Evolutionary conservation across 2,888 invertebrate species (phyloP), one percentile per base, ranked within the genome.

Genomic region (Tenthredo amoena): DNA sequence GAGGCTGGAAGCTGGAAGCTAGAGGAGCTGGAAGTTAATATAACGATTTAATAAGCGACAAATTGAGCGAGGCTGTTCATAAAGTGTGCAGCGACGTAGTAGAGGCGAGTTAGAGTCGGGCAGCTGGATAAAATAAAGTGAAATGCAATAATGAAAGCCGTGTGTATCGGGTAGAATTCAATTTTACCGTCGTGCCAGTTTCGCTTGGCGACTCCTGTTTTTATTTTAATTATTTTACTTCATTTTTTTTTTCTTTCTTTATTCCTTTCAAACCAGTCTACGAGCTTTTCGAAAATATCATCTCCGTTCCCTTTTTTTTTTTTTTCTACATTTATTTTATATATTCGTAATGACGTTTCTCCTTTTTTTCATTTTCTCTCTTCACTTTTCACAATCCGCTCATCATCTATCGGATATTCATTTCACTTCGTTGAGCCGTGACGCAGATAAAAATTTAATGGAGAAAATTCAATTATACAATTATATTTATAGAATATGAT

Each of bases 101-200:
- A 31, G 50, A 21, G 50, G 47, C 37, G 26, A n/a, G 58, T 81
- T 58, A 62, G 81, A 37, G 62, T 37, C 81, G 62, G 81, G 83
- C 83, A 65, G 68, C 68, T 68, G 83, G 83, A 65, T 71, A 10
- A 68, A 83, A 83, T 83, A 47, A 83, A 83, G 71, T 55, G 68
- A 83, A 81, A 83, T 83, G 83, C 68, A 83, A 71, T 71, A 83
- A 83, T 47, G 81, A 81, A 81, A 81, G 62, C 81, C 62, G 58
- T 81, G 81, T 81, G 81, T 81, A 81, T 81, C 62, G 81, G 81
- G 81, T 62, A 9, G 58, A 62, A 81, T 81, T 81, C 81, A 81
- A 81, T 81, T 81, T 81, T 21, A 81, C 18, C 40, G 40, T 58
- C 81, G 62, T 26, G 58, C 81, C 58, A 62, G 58, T 26, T 50